These are phyloP conservation scores for Melanerpes formicivorus DNA, from an alignment of 2,113 vertebrate genomes.

Conservation along the genomic window DNA sequence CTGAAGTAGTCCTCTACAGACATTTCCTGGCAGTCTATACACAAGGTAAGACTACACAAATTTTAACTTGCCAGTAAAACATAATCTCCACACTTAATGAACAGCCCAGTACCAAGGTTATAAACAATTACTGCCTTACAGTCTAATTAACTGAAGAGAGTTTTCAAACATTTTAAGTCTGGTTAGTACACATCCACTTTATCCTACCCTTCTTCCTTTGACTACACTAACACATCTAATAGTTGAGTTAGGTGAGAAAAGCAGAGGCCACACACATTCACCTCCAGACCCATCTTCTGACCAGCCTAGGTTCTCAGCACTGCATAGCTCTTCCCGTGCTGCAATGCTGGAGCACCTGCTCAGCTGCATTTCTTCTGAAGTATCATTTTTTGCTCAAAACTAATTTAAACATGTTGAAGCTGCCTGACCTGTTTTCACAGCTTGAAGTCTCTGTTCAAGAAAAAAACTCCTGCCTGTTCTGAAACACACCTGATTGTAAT, in stretches of 20 bases:
- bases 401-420: neutral
- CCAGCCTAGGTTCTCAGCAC: neutral
- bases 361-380: neutral
- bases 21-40: neutral
- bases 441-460: neutral
- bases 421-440: neutral
- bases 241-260: fast-evolving
- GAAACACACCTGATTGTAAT: neutral
- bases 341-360: neutral
- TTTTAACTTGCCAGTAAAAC: neutral
- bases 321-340: neutral
- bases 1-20: neutral
- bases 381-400: neutral
- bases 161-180: neutral
- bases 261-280: neutral
- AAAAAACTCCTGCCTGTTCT: neutral
- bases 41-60: neutral
- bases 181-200: neutral
- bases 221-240: neutral
- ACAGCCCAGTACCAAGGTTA: neutral
- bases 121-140: neutral
- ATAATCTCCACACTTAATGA: neutral
- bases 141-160: neutral
- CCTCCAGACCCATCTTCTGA: fast-evolving
- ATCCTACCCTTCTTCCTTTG: neutral